phyloP scores from a whole-genome alignment of 2,797 vertebrate species.

The Natrix natrix region DNA sequence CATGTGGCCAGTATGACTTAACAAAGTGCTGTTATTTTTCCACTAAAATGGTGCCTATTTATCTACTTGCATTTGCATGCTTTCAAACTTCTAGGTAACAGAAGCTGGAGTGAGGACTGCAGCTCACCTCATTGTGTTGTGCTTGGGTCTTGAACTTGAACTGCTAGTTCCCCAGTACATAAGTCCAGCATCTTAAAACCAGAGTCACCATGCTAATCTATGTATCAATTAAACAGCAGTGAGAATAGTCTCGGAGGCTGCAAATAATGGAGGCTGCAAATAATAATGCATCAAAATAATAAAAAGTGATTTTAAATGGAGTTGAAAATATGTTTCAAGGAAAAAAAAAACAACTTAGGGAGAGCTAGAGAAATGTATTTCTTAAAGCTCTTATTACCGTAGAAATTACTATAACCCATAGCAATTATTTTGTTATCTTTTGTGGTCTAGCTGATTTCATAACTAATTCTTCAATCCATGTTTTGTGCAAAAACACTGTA shows the following conservation, averaged over 20 bases:
- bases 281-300: neutral
- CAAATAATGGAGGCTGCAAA: neutral
- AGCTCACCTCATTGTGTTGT: no score
- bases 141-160: no score
- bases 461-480: neutral
- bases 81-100: neutral
- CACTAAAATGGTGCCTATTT: neutral
- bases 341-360: neutral
- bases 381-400: neutral
- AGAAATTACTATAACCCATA: neutral
- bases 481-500: neutral
- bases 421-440: neutral
- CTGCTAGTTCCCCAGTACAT: no score
- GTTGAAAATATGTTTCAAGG: neutral
- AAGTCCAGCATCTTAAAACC: no score
- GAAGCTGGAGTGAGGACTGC: neutral
- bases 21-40: neutral
- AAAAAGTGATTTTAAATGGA: neutral
- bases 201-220: no score
- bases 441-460: neutral
- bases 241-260: neutral
- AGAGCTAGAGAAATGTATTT: neutral
- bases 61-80: neutral
- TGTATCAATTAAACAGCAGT: neutral
- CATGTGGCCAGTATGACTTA: neutral